Percentiles rank a stretch among this genome's conserved stretches.
Evolutionary conservation across 2,113 vertebrate genomes (phyloP).

Genomic region (Furnarius figulus): DNA sequence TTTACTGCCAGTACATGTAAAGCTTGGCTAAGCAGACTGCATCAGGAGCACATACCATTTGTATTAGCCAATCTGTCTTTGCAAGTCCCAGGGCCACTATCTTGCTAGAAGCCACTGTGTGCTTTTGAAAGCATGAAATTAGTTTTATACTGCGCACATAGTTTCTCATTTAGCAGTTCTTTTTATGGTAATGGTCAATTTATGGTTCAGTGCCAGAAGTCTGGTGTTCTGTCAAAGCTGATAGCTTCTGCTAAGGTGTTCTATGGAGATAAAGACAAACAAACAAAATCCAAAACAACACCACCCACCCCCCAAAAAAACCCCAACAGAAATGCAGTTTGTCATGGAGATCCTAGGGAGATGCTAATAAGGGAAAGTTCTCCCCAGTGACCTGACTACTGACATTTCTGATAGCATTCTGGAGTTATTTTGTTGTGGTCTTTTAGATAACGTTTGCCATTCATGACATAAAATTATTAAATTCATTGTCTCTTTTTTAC

Average conservation of each 20-base stretch:
- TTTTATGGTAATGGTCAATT: slow-evolving; percentile 86
- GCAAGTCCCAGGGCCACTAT: slow-evolving; percentile 82
- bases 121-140: slow-evolving; percentile 90
- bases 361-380: slow-evolving; percentile 13
- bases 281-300: not conserved
- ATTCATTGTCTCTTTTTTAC: not conserved
- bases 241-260: slow-evolving; percentile 79
- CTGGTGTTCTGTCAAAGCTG: slow-evolving; percentile 70
- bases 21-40: slow-evolving; percentile 76
- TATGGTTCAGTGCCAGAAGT: slow-evolving; percentile 78
- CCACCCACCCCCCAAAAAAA: accelerated
- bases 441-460: not conserved
- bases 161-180: slow-evolving; percentile 81
- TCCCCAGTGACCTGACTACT: not conserved
- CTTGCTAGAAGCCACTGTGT: slow-evolving; percentile 82
- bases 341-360: not conserved
- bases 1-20: slow-evolving; percentile 76
- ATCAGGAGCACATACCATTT: slow-evolving; percentile 76
- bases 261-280: slow-evolving; percentile 70
- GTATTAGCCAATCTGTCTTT: slow-evolving; percentile 80
- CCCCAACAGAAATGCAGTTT: not conserved
- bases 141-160: slow-evolving; percentile 84
- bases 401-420: slow-evolving; percentile 32
- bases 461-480: not conserved
- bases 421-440: not conserved